Base-by-base conservation (phyloP, 2,888 invertebrate genomes). In the Diarsia mendica region DNA sequence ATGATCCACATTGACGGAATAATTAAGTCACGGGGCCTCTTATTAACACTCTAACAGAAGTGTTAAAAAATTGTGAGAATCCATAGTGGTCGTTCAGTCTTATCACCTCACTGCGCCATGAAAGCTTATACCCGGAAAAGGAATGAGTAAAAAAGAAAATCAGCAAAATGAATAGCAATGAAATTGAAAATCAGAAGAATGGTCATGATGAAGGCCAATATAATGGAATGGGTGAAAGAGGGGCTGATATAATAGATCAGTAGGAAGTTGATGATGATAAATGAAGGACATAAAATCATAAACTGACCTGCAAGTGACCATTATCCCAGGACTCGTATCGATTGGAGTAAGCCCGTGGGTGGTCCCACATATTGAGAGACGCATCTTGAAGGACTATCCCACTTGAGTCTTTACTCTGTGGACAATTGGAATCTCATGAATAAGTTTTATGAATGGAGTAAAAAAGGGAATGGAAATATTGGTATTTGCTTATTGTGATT, bases 291-390 rank as follows among this genome's bases (percentile, higher is more conserved):
- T 51, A 1, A 51, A 46, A 65, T 65, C 51, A 11, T 33, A 51
- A 84, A 92, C 94, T 91, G 92, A 96, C 96, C 96, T 96, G 96
- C 80, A 96, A 94, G 87, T 96, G 96, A 86, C 90, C 93, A 91
- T 93, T 95, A 89, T 96, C 98, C 98, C 98, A 98, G 71, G 98
- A 97, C 88, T 98, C 98, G 93, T 98, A 98, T 84, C 98, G 97
- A 95, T 98, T 98, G 90, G 97, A 98, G 91, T 97, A 97, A 13
- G 98, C 98, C 84, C 98, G 97, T 18, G 98, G 98, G 23, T 98
- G 98, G 81, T 98, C 97, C 98, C 98, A 98, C 90, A 98, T 97
- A 92, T 98, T 98, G 94, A 98, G 94, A 60, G 97, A 96, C 46
- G 97, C 97, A 88, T 98, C 97, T 92, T 97, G 97, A 67, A 97